Evolutionary conservation across 1,140 invertebrate genomes (phyloP).

Genomic region (Heliconius nattereri): DNA sequence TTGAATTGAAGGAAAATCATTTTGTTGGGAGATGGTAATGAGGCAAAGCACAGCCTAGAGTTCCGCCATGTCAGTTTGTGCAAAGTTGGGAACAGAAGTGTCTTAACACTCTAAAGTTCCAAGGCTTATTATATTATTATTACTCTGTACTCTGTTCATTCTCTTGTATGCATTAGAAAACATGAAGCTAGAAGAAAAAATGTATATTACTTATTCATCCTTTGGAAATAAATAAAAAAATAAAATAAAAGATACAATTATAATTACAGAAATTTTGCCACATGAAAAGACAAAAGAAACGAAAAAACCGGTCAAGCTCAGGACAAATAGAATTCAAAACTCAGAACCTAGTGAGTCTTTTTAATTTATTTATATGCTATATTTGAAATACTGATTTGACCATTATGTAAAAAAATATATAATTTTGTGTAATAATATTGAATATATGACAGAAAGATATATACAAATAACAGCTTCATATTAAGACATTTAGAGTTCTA

Average conservation of each 20-base stretch:
- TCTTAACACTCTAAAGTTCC: too few relatives aligned
- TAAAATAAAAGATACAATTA: not conserved
- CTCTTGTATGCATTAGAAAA: not conserved
- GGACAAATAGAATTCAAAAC: not conserved
- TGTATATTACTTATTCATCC: too few relatives aligned
- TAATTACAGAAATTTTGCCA: not conserved
- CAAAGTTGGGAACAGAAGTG: too few relatives aligned
- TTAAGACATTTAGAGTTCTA: too few relatives aligned
- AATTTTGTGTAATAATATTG: too few relatives aligned
- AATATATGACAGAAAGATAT: too few relatives aligned
- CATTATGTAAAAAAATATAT: too few relatives aligned
- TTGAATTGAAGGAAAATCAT: not conserved
- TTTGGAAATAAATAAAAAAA: not conserved
- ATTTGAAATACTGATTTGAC: too few relatives aligned
- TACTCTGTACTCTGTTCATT: not conserved
- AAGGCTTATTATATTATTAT: too few relatives aligned
- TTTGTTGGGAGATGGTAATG: not conserved
- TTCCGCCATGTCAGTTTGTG: too few relatives aligned
- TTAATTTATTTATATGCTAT: not conserved
- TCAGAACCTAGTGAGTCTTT: not conserved
- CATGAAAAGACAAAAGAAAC: not conserved
- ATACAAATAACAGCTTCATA: too few relatives aligned
- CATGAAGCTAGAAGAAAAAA: not conserved
- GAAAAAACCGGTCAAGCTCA: not conserved
- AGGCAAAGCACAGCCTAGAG: too few relatives aligned